Conservation (phyloP, 2,797 vertebrate genomes). For the Macroramphosus scolopax region DNA sequence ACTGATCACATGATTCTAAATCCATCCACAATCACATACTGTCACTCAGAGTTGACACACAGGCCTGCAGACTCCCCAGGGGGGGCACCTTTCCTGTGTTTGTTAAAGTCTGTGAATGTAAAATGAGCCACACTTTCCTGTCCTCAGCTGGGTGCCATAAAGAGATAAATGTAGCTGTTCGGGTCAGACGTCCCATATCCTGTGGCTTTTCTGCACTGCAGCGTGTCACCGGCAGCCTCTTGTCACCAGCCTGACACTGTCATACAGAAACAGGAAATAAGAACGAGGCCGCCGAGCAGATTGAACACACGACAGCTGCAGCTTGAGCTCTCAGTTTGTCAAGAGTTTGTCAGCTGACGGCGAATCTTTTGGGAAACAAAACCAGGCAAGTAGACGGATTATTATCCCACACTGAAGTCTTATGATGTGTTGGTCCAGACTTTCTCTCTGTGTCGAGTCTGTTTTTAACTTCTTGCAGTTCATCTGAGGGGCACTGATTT, state of each 20-base stretch:
- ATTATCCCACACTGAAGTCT: neutral
- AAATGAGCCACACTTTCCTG: too few relatives aligned
- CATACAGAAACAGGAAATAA: constrained; percentile 53
- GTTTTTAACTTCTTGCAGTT: too few relatives aligned
- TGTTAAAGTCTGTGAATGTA: too few relatives aligned
- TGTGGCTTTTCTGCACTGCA: constrained; percentile 23
- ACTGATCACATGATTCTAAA: too few relatives aligned
- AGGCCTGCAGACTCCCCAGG: too few relatives aligned
- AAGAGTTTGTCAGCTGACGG: neutral
- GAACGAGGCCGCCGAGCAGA: constrained; percentile 21
- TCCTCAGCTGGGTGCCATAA: too few relatives aligned
- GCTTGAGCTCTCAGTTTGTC: constrained; percentile 18
- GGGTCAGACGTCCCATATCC: constrained; percentile 63
- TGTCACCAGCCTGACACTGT: too few relatives aligned
- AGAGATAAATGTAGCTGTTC: neutral
- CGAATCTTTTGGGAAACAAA: constrained; percentile 4
- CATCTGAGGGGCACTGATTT: too few relatives aligned
- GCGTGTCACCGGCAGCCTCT: constrained; percentile 15
- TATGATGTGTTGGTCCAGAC: neutral
- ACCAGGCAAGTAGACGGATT: constrained; percentile 38
- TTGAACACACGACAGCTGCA: constrained; percentile 26
- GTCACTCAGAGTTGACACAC: too few relatives aligned
- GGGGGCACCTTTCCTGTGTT: too few relatives aligned
- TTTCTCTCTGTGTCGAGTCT: too few relatives aligned
- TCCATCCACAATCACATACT: too few relatives aligned